A percentile compares a stretch with the other conserved stretches of the same genome.
Evolutionary conservation across 2,113 vertebrate species (phyloP).

Genomic region (Dunckerocampus dactyliophorus): DNA sequence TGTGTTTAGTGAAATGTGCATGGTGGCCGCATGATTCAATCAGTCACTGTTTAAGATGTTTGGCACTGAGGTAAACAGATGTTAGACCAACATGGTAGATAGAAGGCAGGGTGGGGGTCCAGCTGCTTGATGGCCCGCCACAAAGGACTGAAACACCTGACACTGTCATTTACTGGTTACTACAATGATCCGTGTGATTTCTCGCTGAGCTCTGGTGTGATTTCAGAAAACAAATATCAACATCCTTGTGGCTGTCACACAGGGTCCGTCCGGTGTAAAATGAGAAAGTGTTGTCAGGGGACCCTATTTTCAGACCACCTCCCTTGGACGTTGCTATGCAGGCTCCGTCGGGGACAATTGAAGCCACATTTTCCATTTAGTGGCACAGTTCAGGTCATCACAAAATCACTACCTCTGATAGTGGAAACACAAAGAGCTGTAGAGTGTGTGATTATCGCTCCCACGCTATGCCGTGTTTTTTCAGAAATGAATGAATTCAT

Average conservation of each 20-base stretch:
- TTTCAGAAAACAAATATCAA: conserved; percentile 46
- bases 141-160: conserved; percentile 26
- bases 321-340: conserved; percentile 27
- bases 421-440: too few species aligned
- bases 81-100: conserved; percentile 30
- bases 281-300: conserved; percentile 47
- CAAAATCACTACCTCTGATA: too few species aligned
- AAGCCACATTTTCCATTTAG: conserved; percentile 45
- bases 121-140: conserved; percentile 29
- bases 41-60: conserved; percentile 44
- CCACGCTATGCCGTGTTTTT: too few species aligned
- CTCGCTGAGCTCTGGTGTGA: conserved; percentile 57
- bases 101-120: conserved; percentile 20
- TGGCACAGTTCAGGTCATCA: not conserved
- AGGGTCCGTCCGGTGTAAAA: conserved; percentile 56
- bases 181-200: conserved; percentile 23
- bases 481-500: too few species aligned
- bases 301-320: conserved; percentile 62
- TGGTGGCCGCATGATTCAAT: conserved; percentile 43
- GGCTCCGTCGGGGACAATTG: conserved; percentile 35
- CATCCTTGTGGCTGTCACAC: conserved; percentile 49
- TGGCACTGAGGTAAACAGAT: conserved; percentile 52
- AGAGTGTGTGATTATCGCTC: too few species aligned
- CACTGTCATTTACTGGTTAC: conserved; percentile 24
- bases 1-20: conserved; percentile 42